Evolutionary conservation across 2,113 vertebrate species (phyloP).

Genomic region (Semnornis frantzii): DNA sequence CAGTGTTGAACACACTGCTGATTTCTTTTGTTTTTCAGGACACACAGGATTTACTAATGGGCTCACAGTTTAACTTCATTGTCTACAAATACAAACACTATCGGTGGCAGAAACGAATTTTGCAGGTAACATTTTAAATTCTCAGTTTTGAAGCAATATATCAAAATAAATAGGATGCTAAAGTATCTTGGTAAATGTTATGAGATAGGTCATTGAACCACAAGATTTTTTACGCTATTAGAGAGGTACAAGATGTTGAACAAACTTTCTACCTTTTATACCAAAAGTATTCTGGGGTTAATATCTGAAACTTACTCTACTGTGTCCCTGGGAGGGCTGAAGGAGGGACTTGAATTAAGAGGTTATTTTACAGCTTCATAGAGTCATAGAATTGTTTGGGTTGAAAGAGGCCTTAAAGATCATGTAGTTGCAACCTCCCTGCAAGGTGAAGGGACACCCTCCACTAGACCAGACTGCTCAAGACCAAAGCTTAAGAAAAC

Average conservation of each 20-base stretch:
- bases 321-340: neutral
- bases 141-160: neutral
- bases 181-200: neutral
- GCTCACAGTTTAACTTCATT: slow-evolving; percentile 78
- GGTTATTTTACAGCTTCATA: neutral
- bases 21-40: slow-evolving; percentile 44
- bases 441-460: too few relatives aligned
- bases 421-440: too few relatives aligned
- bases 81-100: slow-evolving; percentile 80
- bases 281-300: neutral
- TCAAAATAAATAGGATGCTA: neutral
- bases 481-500: too few relatives aligned
- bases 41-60: slow-evolving; percentile 52
- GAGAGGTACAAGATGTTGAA: neutral
- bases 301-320: neutral
- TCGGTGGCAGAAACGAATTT: slow-evolving; percentile 82
- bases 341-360: neutral
- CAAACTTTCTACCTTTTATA: neutral
- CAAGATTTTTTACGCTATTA: neutral
- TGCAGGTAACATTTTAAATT: slow-evolving; percentile 71
- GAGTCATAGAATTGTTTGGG: too few relatives aligned
- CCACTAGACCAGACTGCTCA: too few relatives aligned
- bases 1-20: neutral
- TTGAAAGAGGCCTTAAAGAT: too few relatives aligned
- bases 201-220: neutral